phyloP scores from a whole-genome alignment of 2,888 invertebrate genomes.

The Alsophila aescularia region DNA sequence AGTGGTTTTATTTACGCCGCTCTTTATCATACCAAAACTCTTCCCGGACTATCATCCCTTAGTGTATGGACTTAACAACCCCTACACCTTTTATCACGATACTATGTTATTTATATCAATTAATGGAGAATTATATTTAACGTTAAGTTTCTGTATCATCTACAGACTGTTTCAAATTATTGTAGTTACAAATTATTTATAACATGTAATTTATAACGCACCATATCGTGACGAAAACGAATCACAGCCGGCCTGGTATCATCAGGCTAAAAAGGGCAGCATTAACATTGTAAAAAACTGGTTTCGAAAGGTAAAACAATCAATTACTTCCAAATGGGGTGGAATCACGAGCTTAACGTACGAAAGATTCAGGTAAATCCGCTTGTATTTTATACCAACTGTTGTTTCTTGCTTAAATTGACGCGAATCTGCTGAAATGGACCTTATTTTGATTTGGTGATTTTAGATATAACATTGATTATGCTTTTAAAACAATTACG shows the following conservation, averaged over 20 bases:
- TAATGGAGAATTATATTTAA: too few relatives aligned
- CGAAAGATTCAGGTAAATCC: slow-evolving; percentile 20
- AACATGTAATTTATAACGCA: not conserved
- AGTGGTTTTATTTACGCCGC: too few relatives aligned
- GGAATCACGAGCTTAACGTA: slow-evolving; percentile 41
- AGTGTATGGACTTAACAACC: too few relatives aligned
- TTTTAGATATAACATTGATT: not conserved
- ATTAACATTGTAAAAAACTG: slow-evolving; percentile 39
- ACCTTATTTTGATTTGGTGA: not conserved
- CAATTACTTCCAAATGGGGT: slow-evolving; percentile 39
- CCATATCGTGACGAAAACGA: slow-evolving; percentile 16
- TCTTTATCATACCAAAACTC: too few relatives aligned
- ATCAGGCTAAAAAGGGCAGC: slow-evolving; percentile 4
- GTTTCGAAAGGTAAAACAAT: slow-evolving; percentile 38
- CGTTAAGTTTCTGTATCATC: too few relatives aligned
- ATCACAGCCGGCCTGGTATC: not conserved
- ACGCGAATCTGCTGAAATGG: not conserved
- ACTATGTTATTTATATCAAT: too few relatives aligned
- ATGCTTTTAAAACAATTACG: not conserved
- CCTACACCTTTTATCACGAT: too few relatives aligned
- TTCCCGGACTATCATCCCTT: too few relatives aligned
- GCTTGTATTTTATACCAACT: slow-evolving; percentile 14
- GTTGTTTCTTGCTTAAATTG: slow-evolving; percentile 3
- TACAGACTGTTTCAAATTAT: too few relatives aligned
- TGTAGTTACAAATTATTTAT: not conserved